phyloP scores from a whole-genome alignment of 2,113 vertebrate species.

The Boleophthalmus pectinirostris region DNA sequence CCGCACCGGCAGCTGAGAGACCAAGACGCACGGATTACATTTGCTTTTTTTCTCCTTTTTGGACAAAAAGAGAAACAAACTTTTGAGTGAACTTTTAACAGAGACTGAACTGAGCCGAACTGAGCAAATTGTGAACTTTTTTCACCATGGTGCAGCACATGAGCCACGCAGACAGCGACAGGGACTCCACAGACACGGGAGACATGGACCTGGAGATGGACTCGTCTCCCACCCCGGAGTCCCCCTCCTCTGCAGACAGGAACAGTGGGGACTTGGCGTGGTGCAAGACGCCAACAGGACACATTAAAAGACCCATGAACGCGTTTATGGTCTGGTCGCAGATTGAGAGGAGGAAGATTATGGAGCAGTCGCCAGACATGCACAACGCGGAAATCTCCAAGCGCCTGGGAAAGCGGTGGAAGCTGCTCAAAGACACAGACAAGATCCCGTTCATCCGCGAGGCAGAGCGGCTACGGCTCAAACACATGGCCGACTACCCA shows the following conservation, averaged over 20 bases:
- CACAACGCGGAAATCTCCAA: slow-evolving; percentile 99
- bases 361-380: slow-evolving; percentile 98
- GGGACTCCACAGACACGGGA: slow-evolving; percentile 92
- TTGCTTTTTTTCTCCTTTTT: slow-evolving; percentile 16
- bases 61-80: slow-evolving; percentile 26
- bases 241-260: slow-evolving; percentile 87
- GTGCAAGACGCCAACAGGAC: slow-evolving; percentile 96
- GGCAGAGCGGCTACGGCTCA: slow-evolving; percentile 94
- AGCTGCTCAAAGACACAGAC: slow-evolving; percentile 94
- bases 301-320: slow-evolving; percentile 95
- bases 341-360: slow-evolving; percentile 95
- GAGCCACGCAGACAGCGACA: slow-evolving; percentile 87
- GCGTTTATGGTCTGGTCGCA: slow-evolving; percentile 97
- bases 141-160: slow-evolving; percentile 91
- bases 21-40: slow-evolving; percentile 16
- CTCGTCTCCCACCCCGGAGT: slow-evolving; percentile 89
- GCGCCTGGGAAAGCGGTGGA: slow-evolving; percentile 95
- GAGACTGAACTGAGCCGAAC: slow-evolving; percentile 11
- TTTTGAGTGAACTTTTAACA: slow-evolving; percentile 63
- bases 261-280: slow-evolving; percentile 87
- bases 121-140: slow-evolving; percentile 2
- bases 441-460: slow-evolving; percentile 98
- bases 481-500: slow-evolving; percentile 99
- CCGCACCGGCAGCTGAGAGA: slow-evolving; percentile 77
- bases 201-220: slow-evolving; percentile 95